phyloP scores from a whole-genome alignment of 2,113 vertebrate species.

The Psephotus haematonotus region DNA sequence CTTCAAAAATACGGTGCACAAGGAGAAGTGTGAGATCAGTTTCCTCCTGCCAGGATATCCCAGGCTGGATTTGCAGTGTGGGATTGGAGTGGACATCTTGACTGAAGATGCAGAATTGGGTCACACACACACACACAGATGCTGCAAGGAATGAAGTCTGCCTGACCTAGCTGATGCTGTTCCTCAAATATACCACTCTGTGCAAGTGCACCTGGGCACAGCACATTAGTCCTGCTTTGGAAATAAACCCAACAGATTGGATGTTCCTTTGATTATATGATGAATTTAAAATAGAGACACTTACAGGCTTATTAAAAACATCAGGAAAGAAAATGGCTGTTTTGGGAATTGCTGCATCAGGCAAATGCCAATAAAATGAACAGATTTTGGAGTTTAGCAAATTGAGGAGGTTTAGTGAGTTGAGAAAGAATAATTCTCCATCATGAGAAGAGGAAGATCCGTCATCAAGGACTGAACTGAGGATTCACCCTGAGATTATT shows the following conservation, averaged over 20 bases:
- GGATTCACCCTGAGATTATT: neutral
- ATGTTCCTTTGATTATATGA: neutral
- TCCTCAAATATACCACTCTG: neutral
- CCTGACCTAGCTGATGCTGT: neutral
- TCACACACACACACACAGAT: neutral
- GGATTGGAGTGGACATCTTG: neutral
- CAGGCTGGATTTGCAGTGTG: neutral
- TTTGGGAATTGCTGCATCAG: neutral
- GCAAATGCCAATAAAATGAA: neutral
- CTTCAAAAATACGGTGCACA: constrained; percentile 12
- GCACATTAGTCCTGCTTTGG: neutral
- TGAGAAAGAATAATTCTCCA: neutral
- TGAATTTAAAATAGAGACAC: neutral
- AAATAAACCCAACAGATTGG: neutral
- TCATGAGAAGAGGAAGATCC: neutral
- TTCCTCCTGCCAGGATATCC: neutral
- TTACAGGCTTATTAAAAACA: neutral
- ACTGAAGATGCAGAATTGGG: neutral
- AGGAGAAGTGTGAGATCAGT: neutral
- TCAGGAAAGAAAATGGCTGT: neutral
- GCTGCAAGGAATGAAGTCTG: neutral
- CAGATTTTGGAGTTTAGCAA: neutral
- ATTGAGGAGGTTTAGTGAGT: neutral
- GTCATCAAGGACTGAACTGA: neutral
- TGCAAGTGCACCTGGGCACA: neutral